Evolutionary conservation across 1,140 invertebrate genomes (phyloP).

Genomic region (Maniola jurtina): DNA sequence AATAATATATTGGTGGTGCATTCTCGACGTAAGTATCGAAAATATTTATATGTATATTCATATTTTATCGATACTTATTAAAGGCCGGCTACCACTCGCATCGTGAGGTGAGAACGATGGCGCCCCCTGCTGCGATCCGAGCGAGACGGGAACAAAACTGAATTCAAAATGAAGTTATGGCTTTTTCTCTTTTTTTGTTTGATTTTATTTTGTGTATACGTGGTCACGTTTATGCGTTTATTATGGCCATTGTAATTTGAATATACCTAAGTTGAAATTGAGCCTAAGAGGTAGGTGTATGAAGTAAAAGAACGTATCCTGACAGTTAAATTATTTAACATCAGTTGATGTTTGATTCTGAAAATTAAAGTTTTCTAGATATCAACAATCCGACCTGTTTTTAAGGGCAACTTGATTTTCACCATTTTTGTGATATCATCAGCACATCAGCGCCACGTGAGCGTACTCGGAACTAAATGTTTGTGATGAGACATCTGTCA

Average conservation of each 20-base stretch:
- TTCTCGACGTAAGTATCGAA: slow-evolving; percentile 53
- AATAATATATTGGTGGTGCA: slow-evolving; percentile 12
- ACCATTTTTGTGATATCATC: no score
- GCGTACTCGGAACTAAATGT: no score
- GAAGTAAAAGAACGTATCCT: not conserved
- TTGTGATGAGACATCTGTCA: no score
- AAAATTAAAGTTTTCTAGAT: no score
- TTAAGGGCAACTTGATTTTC: no score
- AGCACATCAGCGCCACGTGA: no score
- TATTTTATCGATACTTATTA: slow-evolving; percentile 79
- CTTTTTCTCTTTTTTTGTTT: slow-evolving; percentile 54
- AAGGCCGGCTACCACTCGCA: slow-evolving; percentile 75
- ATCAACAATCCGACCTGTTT: no score
- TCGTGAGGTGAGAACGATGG: slow-evolving; percentile 77
- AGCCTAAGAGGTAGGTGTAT: not conserved
- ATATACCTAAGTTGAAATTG: slow-evolving; percentile 5
- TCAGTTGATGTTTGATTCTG: no score
- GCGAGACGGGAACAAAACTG: slow-evolving; percentile 69
- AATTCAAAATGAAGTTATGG: slow-evolving; percentile 76
- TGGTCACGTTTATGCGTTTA: slow-evolving; percentile 43
- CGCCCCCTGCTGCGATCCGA: slow-evolving; percentile 72
- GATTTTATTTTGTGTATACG: slow-evolving; percentile 63
- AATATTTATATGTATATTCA: slow-evolving; percentile 77
- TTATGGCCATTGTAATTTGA: slow-evolving; percentile 15
- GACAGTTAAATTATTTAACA: no score